Conservation (phyloP, 2,888 invertebrate species). For the Drosophila tripunctata region DNA sequence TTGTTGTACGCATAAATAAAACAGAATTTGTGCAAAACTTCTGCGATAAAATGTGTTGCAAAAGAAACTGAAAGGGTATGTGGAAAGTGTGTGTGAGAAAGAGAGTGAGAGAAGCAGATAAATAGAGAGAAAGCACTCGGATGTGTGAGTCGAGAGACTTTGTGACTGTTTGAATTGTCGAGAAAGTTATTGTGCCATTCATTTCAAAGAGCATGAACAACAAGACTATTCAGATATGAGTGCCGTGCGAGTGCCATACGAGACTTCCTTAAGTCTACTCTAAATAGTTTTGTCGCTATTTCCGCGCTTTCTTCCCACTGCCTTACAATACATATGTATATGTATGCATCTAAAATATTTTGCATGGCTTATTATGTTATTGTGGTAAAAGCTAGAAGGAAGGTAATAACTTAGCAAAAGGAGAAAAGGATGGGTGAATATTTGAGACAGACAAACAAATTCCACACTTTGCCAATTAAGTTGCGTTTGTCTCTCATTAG, state of each 20-base stretch:
- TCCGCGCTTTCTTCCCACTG: background rate
- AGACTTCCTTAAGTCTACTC: conserved; percentile 19
- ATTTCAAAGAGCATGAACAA: conserved; percentile 2
- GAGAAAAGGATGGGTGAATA: background rate
- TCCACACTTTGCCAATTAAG: conserved; percentile 12
- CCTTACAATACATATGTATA: background rate
- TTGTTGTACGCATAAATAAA: conserved; percentile 8
- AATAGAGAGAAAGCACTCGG: background rate
- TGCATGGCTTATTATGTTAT: conserved; percentile 29
- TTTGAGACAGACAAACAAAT: conserved; percentile 27
- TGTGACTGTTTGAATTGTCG: conserved; percentile 1
- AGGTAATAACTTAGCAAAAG: conserved; percentile 62
- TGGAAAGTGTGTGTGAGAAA: background rate
- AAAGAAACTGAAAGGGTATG: conserved; percentile 8
- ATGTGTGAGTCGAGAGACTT: conserved; percentile 3
- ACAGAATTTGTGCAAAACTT: conserved; percentile 15
- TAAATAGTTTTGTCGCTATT: conserved; percentile 32
- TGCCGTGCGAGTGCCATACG: conserved; percentile 18
- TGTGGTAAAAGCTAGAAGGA: background rate
- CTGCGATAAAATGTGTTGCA: conserved; percentile 17
- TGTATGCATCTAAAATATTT: conserved; percentile 12
- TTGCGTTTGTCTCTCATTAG: conserved; percentile 3
- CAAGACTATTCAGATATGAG: conserved; percentile 17
- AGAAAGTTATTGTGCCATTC: conserved; percentile 19
- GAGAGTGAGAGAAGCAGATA: background rate